Percentiles rank a stretch among this genome's conserved stretches.
Evolutionary conservation across 2,113 vertebrate genomes (phyloP).

Genomic region (Psittacara wagleri): DNA sequence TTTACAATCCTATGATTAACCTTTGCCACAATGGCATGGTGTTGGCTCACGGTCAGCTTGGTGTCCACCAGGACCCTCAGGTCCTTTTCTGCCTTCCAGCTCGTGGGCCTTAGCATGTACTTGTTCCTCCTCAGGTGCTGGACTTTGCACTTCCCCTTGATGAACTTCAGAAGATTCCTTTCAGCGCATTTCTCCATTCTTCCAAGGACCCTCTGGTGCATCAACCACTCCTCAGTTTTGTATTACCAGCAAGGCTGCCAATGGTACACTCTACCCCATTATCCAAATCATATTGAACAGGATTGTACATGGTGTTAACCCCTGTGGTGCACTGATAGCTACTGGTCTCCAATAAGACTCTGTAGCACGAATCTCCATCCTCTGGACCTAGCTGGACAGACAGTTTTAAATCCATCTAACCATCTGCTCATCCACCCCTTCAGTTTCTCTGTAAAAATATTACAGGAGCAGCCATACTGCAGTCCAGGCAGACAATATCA

Average conservation of each 20-base stretch:
- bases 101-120: not conserved
- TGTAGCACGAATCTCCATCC: fast-evolving
- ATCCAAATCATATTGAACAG: not conserved
- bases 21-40: not conserved
- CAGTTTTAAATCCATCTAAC: not conserved
- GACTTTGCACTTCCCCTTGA: not conserved
- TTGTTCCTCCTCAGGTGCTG: not conserved
- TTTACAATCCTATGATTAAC: not conserved
- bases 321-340: not conserved
- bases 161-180: not conserved
- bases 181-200: not conserved
- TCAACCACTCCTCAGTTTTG: not conserved
- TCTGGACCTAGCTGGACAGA: not conserved
- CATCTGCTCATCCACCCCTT: not conserved
- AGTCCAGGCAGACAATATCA: not conserved
- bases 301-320: not conserved
- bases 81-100: not conserved
- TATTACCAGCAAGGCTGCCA: not conserved
- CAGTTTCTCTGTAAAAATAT: not conserved
- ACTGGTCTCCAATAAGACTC: not conserved
- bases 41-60: not conserved
- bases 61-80: not conserved
- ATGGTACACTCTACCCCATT: not conserved
- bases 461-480: not conserved
- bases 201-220: not conserved